Base-by-base conservation (phyloP, 1,140 invertebrate genomes). In the Xylocopa sonorina region DNA sequence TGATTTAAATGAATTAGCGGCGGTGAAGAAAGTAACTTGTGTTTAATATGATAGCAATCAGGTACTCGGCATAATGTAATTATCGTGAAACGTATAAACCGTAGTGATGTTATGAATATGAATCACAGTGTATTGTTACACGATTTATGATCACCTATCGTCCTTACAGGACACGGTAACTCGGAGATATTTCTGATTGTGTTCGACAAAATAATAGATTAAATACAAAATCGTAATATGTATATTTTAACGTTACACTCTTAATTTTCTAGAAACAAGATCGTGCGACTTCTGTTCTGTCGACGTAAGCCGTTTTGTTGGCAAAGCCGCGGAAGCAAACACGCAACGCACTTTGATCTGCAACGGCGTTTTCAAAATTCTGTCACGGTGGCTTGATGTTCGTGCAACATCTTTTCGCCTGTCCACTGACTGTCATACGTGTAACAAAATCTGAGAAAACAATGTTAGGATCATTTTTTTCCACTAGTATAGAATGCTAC, bases 331-430 rank as follows among this genome's bases (percentile, higher is more conserved):
- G 24, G 5, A 18, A 18, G n/a, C 24, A 27, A 55, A 38, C 51
- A 41, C n/a, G 29, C 21, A 48, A 48, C n/a, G 41, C 43, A 34
- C 21, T 32, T 43, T 43, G 34, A 43, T 75, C 48, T 34, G 32
- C 43, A 3, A 50, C 7, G 29, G 34, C 16, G 46, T 82, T 83
- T 82, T 78, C 67, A 50, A 83, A 73, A 82, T 81, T 81, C 27
- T 62, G 67, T 81, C 41, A 81, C 62, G 46, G 27, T 38, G 41
- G 32, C 32, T 6, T 12, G 66, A n/a, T 34, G 24, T 69, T 50
- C 60, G 69, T 48, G 63, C 34, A 68, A 80, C 66, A 74, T 81
- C 81, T 76, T 32, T 46, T 77, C 53, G 29, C n/a, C n/a, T n/a
- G n/a, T 51, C 27, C 78, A 57, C 32, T 57, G 78, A 63, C 58